These are phyloP conservation scores for Metridium senile DNA, from an alignment of 92 coral and sea anemone genomes.

Conservation along the genomic window DNA sequence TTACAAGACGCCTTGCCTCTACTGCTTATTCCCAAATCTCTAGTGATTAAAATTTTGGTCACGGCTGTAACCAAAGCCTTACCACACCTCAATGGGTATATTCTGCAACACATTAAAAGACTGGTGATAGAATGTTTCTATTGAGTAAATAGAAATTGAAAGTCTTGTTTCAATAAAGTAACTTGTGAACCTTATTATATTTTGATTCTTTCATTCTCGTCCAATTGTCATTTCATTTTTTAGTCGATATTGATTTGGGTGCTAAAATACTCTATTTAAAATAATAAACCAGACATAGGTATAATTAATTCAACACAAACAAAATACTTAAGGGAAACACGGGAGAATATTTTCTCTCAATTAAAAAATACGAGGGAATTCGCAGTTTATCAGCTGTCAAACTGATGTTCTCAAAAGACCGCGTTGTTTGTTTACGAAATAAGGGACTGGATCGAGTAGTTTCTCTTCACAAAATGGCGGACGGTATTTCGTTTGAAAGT, in stretches of 20 bases:
- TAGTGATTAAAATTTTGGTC: slow-evolving; percentile 18
- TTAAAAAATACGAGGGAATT: background rate
- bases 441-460: slow-evolving; percentile 47
- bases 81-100: slow-evolving; percentile 1
- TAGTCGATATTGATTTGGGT: background rate
- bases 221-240: background rate
- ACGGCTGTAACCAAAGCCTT: background rate
- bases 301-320: background rate
- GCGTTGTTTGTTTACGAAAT: slow-evolving; percentile 34
- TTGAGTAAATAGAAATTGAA: background rate
- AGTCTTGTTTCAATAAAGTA: no score
- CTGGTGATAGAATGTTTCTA: no score
- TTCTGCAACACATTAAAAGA: no score
- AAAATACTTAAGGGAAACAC: background rate
- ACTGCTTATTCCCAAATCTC: background rate
- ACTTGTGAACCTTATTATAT: background rate
- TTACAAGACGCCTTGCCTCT: slow-evolving; percentile 44
- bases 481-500: slow-evolving; percentile 50
- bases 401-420: background rate
- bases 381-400: slow-evolving; percentile 16
- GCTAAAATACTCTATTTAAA: background rate
- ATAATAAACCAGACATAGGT: background rate
- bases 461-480: slow-evolving; percentile 77
- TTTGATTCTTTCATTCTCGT: background rate
- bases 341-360: background rate